Evolutionary conservation across 2,888 invertebrate species (phyloP).

Genomic region (Eristalis pertinax): DNA sequence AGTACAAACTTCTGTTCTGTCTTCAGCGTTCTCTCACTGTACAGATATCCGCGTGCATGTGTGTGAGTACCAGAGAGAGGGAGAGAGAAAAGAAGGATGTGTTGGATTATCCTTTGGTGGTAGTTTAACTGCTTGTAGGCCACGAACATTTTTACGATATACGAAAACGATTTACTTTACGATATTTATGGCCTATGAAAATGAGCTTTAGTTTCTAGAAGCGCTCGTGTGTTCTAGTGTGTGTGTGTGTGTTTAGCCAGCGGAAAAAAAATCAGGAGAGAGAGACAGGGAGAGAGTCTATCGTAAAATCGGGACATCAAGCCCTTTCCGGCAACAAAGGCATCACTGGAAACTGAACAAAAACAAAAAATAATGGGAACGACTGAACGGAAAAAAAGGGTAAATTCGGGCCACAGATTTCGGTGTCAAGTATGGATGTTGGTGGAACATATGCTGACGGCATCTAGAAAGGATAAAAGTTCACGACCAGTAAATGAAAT

Average conservation of each 20-base stretch:
- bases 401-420: slow-evolving; percentile 39
- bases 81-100: neutral
- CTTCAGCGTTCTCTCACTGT: slow-evolving; percentile 41
- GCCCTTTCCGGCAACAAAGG: slow-evolving; percentile 63
- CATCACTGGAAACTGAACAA: slow-evolving; percentile 7
- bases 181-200: slow-evolving; percentile 72
- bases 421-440: slow-evolving; percentile 44
- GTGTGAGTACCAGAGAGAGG: neutral
- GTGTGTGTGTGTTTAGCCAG: slow-evolving; percentile 24
- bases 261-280: slow-evolving; percentile 1
- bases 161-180: slow-evolving; percentile 70
- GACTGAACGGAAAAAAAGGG: slow-evolving; percentile 9
- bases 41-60: slow-evolving; percentile 21
- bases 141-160: slow-evolving; percentile 73
- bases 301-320: slow-evolving; percentile 57
- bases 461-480: slow-evolving; percentile 34
- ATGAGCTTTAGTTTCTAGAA: slow-evolving; percentile 53
- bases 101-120: slow-evolving; percentile 39
- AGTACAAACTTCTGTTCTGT: slow-evolving; percentile 32
- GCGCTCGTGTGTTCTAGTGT: slow-evolving; percentile 24
- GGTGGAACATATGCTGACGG: slow-evolving; percentile 45
- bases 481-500: slow-evolving; percentile 65
- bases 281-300: slow-evolving; percentile 6
- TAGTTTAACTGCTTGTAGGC: slow-evolving; percentile 73
- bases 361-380: slow-evolving; percentile 14